Evolutionary conservation across 2,888 invertebrate species (phyloP).

Genomic region (Zaprionus lineosus): DNA sequence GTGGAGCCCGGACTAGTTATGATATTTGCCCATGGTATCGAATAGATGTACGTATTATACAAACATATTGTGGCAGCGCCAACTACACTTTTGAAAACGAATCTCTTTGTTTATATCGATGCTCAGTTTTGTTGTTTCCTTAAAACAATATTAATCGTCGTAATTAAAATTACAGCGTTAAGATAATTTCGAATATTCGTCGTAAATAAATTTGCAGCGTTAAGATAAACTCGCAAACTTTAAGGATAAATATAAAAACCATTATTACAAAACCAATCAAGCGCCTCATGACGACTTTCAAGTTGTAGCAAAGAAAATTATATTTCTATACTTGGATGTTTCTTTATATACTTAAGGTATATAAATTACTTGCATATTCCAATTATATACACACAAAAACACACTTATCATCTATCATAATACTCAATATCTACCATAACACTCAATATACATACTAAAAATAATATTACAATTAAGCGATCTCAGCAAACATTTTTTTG

Average conservation of each 20-base stretch:
- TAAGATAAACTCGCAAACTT: slow-evolving; percentile 39
- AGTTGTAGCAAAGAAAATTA: slow-evolving; percentile 57
- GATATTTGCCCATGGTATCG: slow-evolving; percentile 99
- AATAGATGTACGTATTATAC: slow-evolving; percentile 83
- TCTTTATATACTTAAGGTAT: slow-evolving; percentile 6
- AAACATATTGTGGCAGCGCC: slow-evolving; percentile 37
- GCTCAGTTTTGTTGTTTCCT: slow-evolving; percentile 74
- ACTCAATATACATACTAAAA: slow-evolving; percentile 7
- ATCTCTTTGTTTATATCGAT: slow-evolving; percentile 49
- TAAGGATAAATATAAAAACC: slow-evolving; percentile 4
- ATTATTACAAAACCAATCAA: slow-evolving; percentile 63
- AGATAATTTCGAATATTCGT: too few relatives aligned
- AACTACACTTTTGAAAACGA: slow-evolving; percentile 42
- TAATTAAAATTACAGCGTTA: slow-evolving; percentile 42
- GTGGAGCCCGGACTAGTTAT: slow-evolving; percentile 97
- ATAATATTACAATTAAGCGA: slow-evolving; percentile 59
- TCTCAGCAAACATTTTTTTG: slow-evolving; percentile 59
- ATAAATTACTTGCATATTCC: slow-evolving; percentile 51
- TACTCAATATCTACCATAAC: too few relatives aligned
- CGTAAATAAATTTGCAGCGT: too few relatives aligned
- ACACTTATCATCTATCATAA: too few relatives aligned
- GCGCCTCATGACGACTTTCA: slow-evolving; percentile 70
- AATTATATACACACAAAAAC: slow-evolving; percentile 29
- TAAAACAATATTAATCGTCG: slow-evolving; percentile 21
- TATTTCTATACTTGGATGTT: slow-evolving; percentile 29